Base-by-base conservation (phyloP, 2,888 invertebrate species). In the Xestia sexstrigata region DNA sequence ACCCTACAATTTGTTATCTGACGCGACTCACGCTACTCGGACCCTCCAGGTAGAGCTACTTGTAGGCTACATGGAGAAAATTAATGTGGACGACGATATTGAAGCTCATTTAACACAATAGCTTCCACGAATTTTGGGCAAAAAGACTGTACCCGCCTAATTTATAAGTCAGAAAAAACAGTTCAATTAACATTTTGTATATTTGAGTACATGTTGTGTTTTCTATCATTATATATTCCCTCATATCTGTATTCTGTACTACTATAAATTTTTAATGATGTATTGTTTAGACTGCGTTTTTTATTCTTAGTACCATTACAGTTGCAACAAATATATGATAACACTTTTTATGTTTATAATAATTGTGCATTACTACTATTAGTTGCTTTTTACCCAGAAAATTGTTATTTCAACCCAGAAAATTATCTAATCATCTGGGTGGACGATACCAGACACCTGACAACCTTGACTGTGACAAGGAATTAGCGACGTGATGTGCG, bases 391-490 rank as follows among this genome's bases (percentile, higher is more conserved):
- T 45, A 42, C 42, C 42, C 42, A 42, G 9, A 11, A 42, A 9
- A 9, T 42, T 42, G 9, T 11, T 42, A 42, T 42, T 42, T 42
- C 11, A 42, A 11, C 0, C 42, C 42, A 11, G 42, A 42, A 42
- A 0, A 42, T 42, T 30, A 30, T 39, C 3, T 26, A 42, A n/a
- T 1, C 15, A 30, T 26, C 26, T 45, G 11, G 0, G 42, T n/a
- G 9, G 35, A 23, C 15, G 9, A 17, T 60, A 75, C 0, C 35
- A 39, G 17, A 30, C 23, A 52, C 35, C 55, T 62, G 20, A 35
- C 17, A 62, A 62, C 23, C 17, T 55, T 76, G 62, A 35, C 52
- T 55, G 23, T 39, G 35, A 76, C 17, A 65, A 77, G 45, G 15
- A 39, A 77, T 63, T 65, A 26, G 1, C 13, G 15, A 35, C 20